phyloP scores from a whole-genome alignment of 1,140 invertebrate species.

The Brachionus asplanchnoidis region DNA sequence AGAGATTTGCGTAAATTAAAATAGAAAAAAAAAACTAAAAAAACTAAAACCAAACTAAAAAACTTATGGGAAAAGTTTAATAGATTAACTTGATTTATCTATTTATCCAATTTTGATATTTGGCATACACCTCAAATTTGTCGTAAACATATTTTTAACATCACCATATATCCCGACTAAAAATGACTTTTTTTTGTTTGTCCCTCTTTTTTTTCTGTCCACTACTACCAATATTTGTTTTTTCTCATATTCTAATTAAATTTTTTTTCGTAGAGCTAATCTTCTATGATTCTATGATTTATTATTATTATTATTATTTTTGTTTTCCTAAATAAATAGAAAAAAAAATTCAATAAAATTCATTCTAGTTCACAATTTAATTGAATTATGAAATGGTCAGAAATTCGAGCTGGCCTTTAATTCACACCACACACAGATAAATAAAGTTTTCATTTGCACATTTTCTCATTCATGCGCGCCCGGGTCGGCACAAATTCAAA shows the following conservation, averaged over 20 bases:
- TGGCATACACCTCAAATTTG: background rate
- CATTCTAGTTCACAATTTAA: background rate
- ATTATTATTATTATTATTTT: no score
- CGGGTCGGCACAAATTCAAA: background rate
- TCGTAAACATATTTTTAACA: background rate
- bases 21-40: background rate
- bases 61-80: background rate
- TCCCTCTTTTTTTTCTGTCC: background rate
- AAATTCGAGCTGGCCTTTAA: background rate
- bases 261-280: background rate
- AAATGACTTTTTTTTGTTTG: background rate
- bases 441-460: background rate
- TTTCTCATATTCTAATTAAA: constrained; percentile 1
- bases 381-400: background rate
- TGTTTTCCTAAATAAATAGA: background rate
- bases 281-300: background rate
- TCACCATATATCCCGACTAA: background rate
- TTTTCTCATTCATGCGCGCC: background rate
- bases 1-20: background rate
- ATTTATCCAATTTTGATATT: constrained; percentile 5
- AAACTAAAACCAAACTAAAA: background rate
- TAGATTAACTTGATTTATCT: constrained; percentile 4
- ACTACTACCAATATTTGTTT: background rate
- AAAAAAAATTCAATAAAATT: background rate
- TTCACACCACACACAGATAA: background rate